phyloP scores from a whole-genome alignment of 2,888 invertebrate species.

The Dendrolimus pini region DNA sequence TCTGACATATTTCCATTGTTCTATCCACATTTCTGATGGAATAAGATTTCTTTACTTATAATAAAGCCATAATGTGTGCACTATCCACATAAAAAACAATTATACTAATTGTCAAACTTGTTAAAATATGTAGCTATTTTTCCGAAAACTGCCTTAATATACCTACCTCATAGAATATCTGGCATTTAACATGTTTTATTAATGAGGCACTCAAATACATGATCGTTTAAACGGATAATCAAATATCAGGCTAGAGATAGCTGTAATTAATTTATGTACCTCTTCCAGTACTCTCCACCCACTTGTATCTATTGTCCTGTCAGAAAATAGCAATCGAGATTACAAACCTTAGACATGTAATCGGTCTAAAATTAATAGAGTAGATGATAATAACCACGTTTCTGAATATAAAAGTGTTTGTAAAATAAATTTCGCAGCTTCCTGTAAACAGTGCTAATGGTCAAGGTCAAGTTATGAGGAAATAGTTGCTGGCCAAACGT shows the following conservation, averaged over 20 bases:
- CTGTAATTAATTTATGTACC: neutral
- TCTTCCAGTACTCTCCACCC: neutral
- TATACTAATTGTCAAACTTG: too few species aligned
- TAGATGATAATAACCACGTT: too few species aligned
- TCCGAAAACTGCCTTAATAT: neutral
- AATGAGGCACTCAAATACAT: neutral
- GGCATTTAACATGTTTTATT: neutral
- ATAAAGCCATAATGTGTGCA: too few species aligned
- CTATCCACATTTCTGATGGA: too few species aligned
- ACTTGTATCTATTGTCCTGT: slow-evolving; percentile 1
- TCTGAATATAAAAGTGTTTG: too few species aligned
- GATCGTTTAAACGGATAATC: neutral
- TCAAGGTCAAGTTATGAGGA: slow-evolving; percentile 37
- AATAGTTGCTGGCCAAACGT: slow-evolving; percentile 43
- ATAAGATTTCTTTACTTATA: too few species aligned
- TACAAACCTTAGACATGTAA: too few species aligned
- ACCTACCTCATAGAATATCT: neutral
- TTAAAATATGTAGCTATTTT: too few species aligned
- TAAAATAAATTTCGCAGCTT: neutral
- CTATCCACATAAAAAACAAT: too few species aligned
- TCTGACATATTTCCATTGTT: too few species aligned
- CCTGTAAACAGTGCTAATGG: neutral
- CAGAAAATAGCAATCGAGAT: slow-evolving; percentile 1
- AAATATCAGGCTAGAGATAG: neutral
- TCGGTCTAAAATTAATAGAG: too few species aligned